These are phyloP conservation scores for Eulithis testata DNA, from an alignment of 2,888 invertebrate species.

Conservation along the genomic window DNA sequence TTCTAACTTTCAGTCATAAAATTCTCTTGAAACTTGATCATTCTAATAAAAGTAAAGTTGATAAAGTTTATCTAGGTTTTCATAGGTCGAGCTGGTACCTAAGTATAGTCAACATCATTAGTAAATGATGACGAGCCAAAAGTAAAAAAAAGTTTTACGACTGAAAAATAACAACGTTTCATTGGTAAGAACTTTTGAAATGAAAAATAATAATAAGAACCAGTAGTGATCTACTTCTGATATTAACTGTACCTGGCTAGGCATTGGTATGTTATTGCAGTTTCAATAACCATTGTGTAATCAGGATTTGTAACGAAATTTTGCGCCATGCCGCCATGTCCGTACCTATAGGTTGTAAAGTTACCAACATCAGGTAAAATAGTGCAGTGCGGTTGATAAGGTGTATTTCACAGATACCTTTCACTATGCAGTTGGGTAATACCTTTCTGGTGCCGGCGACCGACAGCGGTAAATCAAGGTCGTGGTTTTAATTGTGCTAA, in stretches of 20 bases:
- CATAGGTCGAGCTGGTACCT: no score
- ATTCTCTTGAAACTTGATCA: no score
- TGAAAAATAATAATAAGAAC: no score
- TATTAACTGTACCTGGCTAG: not conserved
- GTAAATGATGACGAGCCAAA: no score
- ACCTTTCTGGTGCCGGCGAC: conserved; percentile 33
- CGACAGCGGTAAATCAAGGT: conserved; percentile 55
- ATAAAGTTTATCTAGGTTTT: no score
- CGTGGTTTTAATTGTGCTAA: not conserved
- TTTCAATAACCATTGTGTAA: conserved; percentile 35
- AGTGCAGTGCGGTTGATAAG: conserved; percentile 55
- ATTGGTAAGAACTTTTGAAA: no score
- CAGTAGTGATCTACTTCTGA: no score
- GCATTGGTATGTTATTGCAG: conserved; percentile 12
- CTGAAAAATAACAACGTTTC: no score
- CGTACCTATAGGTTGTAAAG: conserved; percentile 32
- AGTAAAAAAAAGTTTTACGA: no score
- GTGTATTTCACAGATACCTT: conserved; percentile 61
- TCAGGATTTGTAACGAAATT: conserved; percentile 39
- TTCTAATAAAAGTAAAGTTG: no score
- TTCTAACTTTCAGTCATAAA: no score
- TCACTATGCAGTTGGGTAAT: conserved; percentile 60
- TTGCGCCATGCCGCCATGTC: conserved; percentile 35
- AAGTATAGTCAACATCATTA: no score
- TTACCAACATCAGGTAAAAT: conserved; percentile 47